These are phyloP conservation scores for Tachysurus fulvidraco DNA, from an alignment of 2,113 vertebrate genomes.

Conservation along the genomic window DNA sequence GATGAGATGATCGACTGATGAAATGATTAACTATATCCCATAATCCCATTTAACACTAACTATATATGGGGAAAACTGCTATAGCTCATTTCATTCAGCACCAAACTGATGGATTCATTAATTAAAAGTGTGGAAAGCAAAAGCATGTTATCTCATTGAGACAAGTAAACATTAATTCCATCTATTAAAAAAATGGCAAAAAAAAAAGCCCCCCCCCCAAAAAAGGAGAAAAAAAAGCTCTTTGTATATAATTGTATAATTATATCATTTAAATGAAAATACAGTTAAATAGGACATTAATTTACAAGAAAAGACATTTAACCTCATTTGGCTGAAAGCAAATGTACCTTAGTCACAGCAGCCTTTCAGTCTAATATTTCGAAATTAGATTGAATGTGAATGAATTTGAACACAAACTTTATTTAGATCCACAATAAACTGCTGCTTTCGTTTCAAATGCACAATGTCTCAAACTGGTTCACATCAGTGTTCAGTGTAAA, in stretches of 20 bases:
- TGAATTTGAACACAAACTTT: not conserved
- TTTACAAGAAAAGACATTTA: slow-evolving; percentile 28
- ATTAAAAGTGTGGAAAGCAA: slow-evolving; percentile 10
- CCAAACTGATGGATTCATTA: not conserved
- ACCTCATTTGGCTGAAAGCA: slow-evolving; percentile 17
- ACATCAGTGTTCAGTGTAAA: slow-evolving; percentile 21
- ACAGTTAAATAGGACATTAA: slow-evolving; percentile 12
- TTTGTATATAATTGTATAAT: not conserved
- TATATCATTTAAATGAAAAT: not conserved
- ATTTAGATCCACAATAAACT: slow-evolving; percentile 14
- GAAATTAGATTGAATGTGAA: slow-evolving; percentile 27
- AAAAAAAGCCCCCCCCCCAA: too few relatives aligned
- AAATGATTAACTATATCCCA: slow-evolving; percentile 35
- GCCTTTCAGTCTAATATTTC: slow-evolving; percentile 23
- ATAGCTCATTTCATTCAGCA: slow-evolving; percentile 23
- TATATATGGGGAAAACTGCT: slow-evolving; percentile 2
- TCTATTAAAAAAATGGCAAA: not conserved
- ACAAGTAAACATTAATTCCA: not conserved
- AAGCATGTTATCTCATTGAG: not conserved
- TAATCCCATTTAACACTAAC: slow-evolving; percentile 37
- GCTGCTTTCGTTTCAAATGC: not conserved
- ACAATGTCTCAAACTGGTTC: not conserved
- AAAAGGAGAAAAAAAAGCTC: not conserved
- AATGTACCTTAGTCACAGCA: not conserved
- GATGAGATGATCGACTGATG: slow-evolving; percentile 39